Percentiles rank a stretch among this genome's conserved stretches.
Conservation (phyloP, 1,140 invertebrate genomes). For the Aradophagus sp. region DNA sequence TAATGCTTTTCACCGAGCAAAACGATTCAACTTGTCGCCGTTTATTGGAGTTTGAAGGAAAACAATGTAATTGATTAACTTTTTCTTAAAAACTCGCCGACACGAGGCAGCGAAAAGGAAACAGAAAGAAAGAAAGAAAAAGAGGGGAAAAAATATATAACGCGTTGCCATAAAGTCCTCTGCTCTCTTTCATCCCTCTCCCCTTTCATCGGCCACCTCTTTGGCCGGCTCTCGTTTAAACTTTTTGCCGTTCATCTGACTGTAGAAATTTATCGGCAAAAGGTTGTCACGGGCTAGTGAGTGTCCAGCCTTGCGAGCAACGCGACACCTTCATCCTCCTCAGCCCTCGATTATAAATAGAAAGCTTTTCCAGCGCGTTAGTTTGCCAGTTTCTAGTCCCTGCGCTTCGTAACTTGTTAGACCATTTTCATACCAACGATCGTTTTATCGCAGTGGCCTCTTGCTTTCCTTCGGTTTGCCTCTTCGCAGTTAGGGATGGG, state of each 20-base stretch:
- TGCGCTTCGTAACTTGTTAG: constrained; percentile 28
- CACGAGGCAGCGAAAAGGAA: not conserved
- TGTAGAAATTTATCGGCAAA: constrained; percentile 68
- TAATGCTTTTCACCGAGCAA: no score
- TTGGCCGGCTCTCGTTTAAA: constrained; percentile 58
- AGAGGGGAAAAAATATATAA: no score
- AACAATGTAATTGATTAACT: no score
- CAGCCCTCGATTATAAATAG: constrained; percentile 59
- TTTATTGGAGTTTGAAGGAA: no score
- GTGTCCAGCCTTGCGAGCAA: constrained; percentile 66
- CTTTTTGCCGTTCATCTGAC: constrained; percentile 57
- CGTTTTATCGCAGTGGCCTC: not conserved
- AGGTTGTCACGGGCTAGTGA: constrained; percentile 68
- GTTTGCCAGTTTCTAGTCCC: constrained; percentile 35
- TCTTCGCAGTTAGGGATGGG: no score
- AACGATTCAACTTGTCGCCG: no score
- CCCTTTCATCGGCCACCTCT: constrained; percentile 42
- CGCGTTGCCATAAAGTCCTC: constrained; percentile 18
- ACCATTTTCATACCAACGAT: constrained; percentile 24
- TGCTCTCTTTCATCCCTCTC: constrained; percentile 33
- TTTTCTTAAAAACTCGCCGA: no score
- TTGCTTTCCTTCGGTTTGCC: no score
- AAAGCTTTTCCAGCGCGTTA: constrained; percentile 53
- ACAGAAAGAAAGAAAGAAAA: constrained; percentile 10
- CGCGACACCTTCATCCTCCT: constrained; percentile 49